phyloP scores from a whole-genome alignment of 2,888 invertebrate genomes.

The Alloscopus bannaensis region DNA sequence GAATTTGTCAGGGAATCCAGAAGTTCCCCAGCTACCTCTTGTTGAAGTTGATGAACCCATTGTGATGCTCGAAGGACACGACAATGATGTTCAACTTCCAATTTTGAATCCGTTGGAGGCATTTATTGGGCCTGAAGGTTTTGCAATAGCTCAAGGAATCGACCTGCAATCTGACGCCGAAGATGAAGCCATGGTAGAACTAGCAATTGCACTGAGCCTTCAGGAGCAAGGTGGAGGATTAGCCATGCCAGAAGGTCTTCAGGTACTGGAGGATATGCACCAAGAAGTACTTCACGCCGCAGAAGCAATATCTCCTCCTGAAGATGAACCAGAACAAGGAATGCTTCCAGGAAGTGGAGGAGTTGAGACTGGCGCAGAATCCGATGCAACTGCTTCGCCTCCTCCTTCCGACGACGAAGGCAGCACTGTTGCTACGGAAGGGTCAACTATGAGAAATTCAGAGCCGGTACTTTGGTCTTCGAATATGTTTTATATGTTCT shows the following conservation, averaged over 20 bases:
- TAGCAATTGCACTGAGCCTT: conserved; percentile 95
- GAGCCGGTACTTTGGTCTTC: conserved; percentile 63
- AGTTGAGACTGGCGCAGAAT: conserved; percentile 70
- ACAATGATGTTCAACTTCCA: conserved; percentile 68
- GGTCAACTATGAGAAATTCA: conserved; percentile 83
- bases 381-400: conserved; percentile 75
- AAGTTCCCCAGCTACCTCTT: conserved; percentile 62
- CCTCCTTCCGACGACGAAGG: conserved; percentile 95
- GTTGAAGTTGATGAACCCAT: conserved; percentile 73
- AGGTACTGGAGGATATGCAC: conserved; percentile 73
- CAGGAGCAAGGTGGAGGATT: conserved; percentile 85
- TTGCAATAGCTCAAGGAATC: conserved; percentile 75
- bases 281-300: conserved; percentile 71
- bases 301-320: conserved; percentile 69
- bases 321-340: conserved; percentile 69
- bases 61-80: conserved; percentile 71
- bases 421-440: conserved; percentile 95
- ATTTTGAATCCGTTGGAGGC: conserved; percentile 71
- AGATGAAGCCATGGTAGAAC: conserved; percentile 97
- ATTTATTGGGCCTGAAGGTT: conserved; percentile 72
- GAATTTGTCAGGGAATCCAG: conserved; percentile 36
- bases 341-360: conserved; percentile 51
- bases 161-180: conserved; percentile 96
- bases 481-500: not conserved
- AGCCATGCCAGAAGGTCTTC: conserved; percentile 75